Evolutionary conservation across 2,888 invertebrate genomes (phyloP), one percentile per base, ranked within the genome.

Genomic region (Osmoderma eremita): DNA sequence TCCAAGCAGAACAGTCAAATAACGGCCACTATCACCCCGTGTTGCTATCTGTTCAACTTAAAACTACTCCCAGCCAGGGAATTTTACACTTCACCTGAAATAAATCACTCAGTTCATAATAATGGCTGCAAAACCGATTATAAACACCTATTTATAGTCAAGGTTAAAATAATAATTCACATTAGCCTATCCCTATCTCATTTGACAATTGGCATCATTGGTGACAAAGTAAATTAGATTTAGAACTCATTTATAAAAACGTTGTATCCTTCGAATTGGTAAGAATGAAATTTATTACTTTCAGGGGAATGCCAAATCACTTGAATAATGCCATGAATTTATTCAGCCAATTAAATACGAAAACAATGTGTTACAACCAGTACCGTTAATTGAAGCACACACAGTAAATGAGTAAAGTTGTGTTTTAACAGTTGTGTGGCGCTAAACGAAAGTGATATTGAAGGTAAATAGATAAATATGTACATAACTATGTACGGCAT

Each of bases 381-480:
- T 17, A 61, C 18, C 30, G 36, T 45, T 45, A 15, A 20, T 56
- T 39, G 56, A 22, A 41, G n/a, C 41, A n/a, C 42, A 42, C 56
- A 42, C 8, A 56, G 39, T 56, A 56, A 56, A 20, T 42, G 20
- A 12, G 42, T 8, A 8, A 20, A 56, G 42, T 15, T 56, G 18
- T 41, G 38, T 15, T 36, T 22, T 56, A 22, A 20, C 13, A 45
- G 30, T 45, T 45, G n/a, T 17, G 45, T 48, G 45, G 45, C 36
- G 58, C 42, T 58, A 45, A 58, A 58, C 42, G 45, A 42, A 58
- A 58, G 58, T 42, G 58, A 58, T 58, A 58, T 15, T 41, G 41
- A 49, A 18, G 1, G 5, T 24, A 24, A 24, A 24, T 24, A 4
- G 3, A 5, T 24, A 3, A 24, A 24, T 1, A 20, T 49, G n/a